Evolutionary conservation across 2,113 vertebrate genomes (phyloP), one percentile per base, ranked within the genome.

Genomic region (Rhynchomys soricoides): DNA sequence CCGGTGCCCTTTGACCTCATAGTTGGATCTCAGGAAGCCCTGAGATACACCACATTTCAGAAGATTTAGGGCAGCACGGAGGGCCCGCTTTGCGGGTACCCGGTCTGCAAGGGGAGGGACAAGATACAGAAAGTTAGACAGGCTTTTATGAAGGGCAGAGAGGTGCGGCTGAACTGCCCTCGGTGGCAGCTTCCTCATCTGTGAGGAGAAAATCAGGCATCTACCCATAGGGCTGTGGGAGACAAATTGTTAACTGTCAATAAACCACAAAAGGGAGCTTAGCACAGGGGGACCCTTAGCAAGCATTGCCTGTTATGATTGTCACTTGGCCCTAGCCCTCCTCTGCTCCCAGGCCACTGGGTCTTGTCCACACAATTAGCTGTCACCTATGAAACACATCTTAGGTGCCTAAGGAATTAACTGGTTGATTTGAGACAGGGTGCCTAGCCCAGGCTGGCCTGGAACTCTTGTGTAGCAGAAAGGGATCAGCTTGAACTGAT

Each of bases 1-100:
- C 34, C 96, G 78, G 77, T 97, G 97, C 1, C 96, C 96, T 79
- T 96, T 97, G 94, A 98, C 3, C 64, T 95, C 78, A 0, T 97
- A 97, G 5, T 37, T 52, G 37, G 16, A 15, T 6, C 1, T 62
- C 89, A 98, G 93, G 40, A 37, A 68, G 2, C 92, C 64, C 52
- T 0, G 62, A 34, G 59, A 62, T 11, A 89, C 75, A 0, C 96
- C 97, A 0, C 93, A 97, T 21, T 68, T 57, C 62, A 97, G 43
- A 75, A 98, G 96, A 13, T 4, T 94, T 93, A 78, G 6, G 73
- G 92, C 94, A 0, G 98, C 97, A 22, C 57, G 87, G 48, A 97
- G 1, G 64, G 97, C 96, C 26, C 79, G 43, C 43, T 55, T 16
- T 0, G 73, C 57, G 2, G 97, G 98, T 0, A 0, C 26, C 17